Conservation (phyloP, 2,113 vertebrate species). For the Stictonetta naevosa region DNA sequence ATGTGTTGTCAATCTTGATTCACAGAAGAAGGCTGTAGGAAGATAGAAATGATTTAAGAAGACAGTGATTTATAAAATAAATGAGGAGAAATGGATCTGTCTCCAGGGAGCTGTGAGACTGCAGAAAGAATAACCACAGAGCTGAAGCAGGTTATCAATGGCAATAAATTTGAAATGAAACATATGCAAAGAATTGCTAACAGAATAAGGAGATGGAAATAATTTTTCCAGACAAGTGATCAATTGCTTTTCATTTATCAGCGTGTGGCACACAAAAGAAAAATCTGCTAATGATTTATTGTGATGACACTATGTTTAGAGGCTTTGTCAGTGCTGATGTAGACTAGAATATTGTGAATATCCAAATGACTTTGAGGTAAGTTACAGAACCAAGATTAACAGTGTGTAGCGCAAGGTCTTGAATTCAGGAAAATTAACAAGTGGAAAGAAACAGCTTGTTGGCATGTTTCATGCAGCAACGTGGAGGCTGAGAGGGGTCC, state of each 20-base stretch:
- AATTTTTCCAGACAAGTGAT: not conserved
- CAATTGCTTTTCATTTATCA: not conserved
- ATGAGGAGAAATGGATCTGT: not conserved
- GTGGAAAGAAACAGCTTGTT: not conserved
- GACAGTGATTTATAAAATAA: slow-evolving; percentile 14
- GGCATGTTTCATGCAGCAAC: not conserved
- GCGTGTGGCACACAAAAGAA: not conserved
- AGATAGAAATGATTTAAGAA: slow-evolving; percentile 19
- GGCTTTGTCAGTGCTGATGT: not conserved
- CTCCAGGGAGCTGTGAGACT: not conserved
- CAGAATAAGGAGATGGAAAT: not conserved
- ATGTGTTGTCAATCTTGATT: not conserved
- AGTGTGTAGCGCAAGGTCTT: not conserved
- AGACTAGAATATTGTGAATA: not conserved
- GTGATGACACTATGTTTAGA: not conserved
- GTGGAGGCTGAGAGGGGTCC: not conserved
- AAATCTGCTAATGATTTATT: not conserved
- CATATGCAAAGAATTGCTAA: not conserved
- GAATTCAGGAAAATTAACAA: not conserved
- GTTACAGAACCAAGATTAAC: not conserved
- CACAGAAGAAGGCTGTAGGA: not conserved
- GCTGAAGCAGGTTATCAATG: not conserved
- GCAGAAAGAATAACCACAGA: not conserved
- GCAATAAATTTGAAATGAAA: slow-evolving; percentile 28
- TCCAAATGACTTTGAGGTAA: not conserved